Base-by-base conservation (phyloP, 2,797 vertebrate species). In the Sebastes minor region DNA sequence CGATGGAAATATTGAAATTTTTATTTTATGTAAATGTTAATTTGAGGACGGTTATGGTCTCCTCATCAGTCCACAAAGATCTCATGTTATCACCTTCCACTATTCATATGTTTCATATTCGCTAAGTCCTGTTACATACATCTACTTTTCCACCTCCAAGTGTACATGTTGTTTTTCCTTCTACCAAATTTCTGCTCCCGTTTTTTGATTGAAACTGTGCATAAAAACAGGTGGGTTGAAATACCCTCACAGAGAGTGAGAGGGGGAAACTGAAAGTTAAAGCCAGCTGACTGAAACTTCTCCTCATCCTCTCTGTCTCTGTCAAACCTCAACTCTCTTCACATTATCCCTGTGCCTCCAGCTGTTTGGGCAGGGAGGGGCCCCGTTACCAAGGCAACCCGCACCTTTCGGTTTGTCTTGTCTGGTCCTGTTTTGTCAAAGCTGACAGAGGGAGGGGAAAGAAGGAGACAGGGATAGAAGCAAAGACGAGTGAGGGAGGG, bases 321-420 rank as follows among this genome's bases (percentile, higher is more conserved):
- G 56, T 56, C 62, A 65, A 66, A 77, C 32, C 57, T 25, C n/a
- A 5, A 74, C 72, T 76, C 60, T 67, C 67, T 56, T 30, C 74
- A 73, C 25, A 25, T 72, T 66, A 80, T 63, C 76, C 38, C 74
- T 23, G 73, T 3, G 82, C 91, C 90, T 91, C 88, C 91, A 91
- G 92, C 91, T 92, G 93, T 96, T 94, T 94, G 82, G 79, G 77
- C 78, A 56, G 86, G 94, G 91, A 91, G 80, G 85, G 84, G 85
- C 80, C 71, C 42, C 64, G 80, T 93, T 88, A 67, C 88, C 84
- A 59, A 25, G 87, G 89, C 35, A n/a, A 92, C 78, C 91, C 92
- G 88, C 93, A 88, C 94, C 94, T 93, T 83, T 27, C 30, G 0
- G 79, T 64, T 35, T 2, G 63, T 91, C 87, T 80, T 93, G 94